phyloP scores from a whole-genome alignment of 2,888 invertebrate species.

The Thereva nobilitata region DNA sequence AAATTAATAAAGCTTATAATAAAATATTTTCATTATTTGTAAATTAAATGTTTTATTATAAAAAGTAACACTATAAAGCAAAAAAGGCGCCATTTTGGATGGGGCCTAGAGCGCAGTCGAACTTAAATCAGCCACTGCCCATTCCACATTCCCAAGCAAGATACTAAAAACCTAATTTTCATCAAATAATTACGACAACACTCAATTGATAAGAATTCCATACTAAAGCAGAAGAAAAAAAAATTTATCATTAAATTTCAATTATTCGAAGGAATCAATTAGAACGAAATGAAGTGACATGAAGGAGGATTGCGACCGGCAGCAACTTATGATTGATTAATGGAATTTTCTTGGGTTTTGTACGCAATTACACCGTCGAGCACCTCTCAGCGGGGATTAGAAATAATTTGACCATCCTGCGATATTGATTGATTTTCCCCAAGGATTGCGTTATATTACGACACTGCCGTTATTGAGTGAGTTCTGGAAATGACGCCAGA shows the following conservation, averaged over 20 bases:
- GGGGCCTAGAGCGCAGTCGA: too few species aligned
- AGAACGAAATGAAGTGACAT: constrained; percentile 22
- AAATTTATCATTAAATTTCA: constrained; percentile 27
- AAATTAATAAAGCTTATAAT: too few species aligned
- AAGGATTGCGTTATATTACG: constrained; percentile 6
- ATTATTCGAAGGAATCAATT: constrained; percentile 20
- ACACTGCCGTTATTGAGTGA: constrained; percentile 10
- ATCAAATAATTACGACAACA: too few species aligned
- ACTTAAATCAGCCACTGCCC: too few species aligned
- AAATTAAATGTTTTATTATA: too few species aligned
- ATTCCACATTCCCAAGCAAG: too few species aligned
- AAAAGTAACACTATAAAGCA: too few species aligned
- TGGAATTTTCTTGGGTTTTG: constrained; percentile 22
- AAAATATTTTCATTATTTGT: too few species aligned
- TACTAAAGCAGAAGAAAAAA: background rate
- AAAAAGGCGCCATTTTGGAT: too few species aligned
- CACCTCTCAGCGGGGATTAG: constrained; percentile 31
- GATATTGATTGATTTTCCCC: constrained; percentile 31
- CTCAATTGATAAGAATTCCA: too few species aligned
- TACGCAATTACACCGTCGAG: constrained; percentile 28
- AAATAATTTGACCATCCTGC: constrained; percentile 30
- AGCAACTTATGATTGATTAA: constrained; percentile 32
- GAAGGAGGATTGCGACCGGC: background rate
- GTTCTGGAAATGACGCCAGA: constrained; percentile 23
- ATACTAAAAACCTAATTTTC: too few species aligned